A percentile compares a stretch with the other conserved stretches of the same genome.
Evolutionary conservation across 2,888 invertebrate species (phyloP).

Genomic region (Cantharis rustica): DNA sequence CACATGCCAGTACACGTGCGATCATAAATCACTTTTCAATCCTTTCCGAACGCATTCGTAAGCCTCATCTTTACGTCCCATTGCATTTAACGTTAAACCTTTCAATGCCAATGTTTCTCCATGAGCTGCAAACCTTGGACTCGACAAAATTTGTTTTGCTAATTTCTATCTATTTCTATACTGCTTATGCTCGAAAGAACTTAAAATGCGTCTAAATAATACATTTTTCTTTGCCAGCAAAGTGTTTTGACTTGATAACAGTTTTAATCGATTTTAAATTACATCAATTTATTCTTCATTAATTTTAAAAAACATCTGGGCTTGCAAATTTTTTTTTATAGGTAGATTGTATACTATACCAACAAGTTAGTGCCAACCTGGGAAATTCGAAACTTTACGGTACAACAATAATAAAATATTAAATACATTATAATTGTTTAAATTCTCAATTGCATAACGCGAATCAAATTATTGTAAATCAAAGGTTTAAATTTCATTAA

Average conservation of each 20-base stretch:
- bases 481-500: no score
- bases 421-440: not conserved
- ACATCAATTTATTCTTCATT: constrained; percentile 42
- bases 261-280: constrained; percentile 59
- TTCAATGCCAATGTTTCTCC: constrained; percentile 99
- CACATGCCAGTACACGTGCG: constrained; percentile 99
- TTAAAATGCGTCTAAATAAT: constrained; percentile 98
- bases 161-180: constrained; percentile 99
- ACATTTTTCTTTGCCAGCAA: constrained; percentile 99
- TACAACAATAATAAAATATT: not conserved
- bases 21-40: constrained; percentile 92
- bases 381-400: not conserved
- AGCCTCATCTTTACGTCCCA: constrained; percentile 97
- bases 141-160: constrained; percentile 97
- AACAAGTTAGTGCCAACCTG: not conserved
- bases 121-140: constrained; percentile 95
- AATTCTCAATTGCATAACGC: no score
- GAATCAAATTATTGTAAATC: no score
- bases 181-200: constrained; percentile 99
- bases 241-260: constrained; percentile 91
- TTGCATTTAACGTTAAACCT: constrained; percentile 94
- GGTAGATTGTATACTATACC: not conserved
- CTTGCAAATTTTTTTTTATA: not conserved
- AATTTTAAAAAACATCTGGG: not conserved
- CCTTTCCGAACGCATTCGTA: constrained; percentile 97